Evolutionary conservation across 2,888 invertebrate genomes (phyloP), one percentile per base, ranked within the genome.

Genomic region (Drosophila trichaetosa): DNA sequence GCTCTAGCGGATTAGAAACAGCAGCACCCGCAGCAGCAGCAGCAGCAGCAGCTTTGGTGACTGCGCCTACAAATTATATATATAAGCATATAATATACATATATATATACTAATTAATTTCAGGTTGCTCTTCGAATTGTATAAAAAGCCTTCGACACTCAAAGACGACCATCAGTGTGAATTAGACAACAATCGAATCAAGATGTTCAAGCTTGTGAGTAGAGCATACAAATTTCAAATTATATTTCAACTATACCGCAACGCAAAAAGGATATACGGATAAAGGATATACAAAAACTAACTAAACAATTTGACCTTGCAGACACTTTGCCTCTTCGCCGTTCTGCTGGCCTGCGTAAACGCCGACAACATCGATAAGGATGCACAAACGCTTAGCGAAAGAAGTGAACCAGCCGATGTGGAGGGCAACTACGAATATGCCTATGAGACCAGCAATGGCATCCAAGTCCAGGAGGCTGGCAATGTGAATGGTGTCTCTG

Each of bases 361-460:
- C 33, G 92, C 91, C 52, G 91, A 91, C 53, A 79, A 91, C 71
- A 90, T 91, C 69, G 68, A 91, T 76, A 89, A 82, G 63, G 82
- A 92, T 72, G 91, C 91, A 4, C 34, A 76, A 34, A 71, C 0
- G 71, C 84, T 71, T 93, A 94, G 52, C 92, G 94, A 53, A 62
- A 82, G 24, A 87, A 94, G 61, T 46, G 81, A 82, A 18, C 72
- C 91, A 31, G 77, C 92, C 62, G 91, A 91, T 78, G 67, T 90
- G 1, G 94, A 95, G 49, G 90, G 93, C 7, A 78, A 87, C 31
- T 95, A 87, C 91, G 38, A 82, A 0, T 94, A 83, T 80, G 31
- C 51, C 0, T 95, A 83, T 83, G 91, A 94, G 69, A 95, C 95
- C 73, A 93, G 92, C 72, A 95, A 96, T 82, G 95, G 95, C 11